Evolutionary conservation across 2,888 invertebrate genomes (phyloP).

Genomic region (Xanthorhoe designata): DNA sequence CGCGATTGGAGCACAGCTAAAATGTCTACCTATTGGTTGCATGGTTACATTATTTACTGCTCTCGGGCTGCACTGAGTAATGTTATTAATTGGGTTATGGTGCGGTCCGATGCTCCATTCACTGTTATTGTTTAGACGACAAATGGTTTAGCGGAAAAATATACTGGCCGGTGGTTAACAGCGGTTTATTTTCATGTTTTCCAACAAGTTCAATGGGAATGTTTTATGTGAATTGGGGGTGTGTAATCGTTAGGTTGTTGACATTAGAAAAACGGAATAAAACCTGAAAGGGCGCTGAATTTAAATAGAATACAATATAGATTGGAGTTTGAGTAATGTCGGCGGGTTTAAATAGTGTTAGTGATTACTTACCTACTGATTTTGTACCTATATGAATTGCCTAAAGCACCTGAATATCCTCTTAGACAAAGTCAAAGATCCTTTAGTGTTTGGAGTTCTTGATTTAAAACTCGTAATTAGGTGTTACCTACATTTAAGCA

Average conservation of each 20-base stretch:
- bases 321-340: too few species aligned
- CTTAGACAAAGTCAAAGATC: too few species aligned
- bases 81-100: conserved; percentile 71
- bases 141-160: conserved; percentile 30
- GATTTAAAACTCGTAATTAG: too few species aligned
- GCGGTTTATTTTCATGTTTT: not conserved
- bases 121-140: conserved; percentile 41
- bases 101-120: conserved; percentile 52
- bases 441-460: too few species aligned
- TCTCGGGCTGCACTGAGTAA: conserved; percentile 58
- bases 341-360: too few species aligned
- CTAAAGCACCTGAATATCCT: too few species aligned
- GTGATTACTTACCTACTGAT: too few species aligned
- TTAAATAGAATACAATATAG: too few species aligned
- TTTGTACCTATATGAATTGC: too few species aligned
- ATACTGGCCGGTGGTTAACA: not conserved
- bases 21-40: conserved; percentile 54
- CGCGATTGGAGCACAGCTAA: conserved; percentile 33
- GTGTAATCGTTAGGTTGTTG: not conserved
- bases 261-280: too few species aligned
- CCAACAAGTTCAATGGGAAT: not conserved
- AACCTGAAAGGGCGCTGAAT: too few species aligned
- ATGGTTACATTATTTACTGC: conserved; percentile 72
- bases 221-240: not conserved
- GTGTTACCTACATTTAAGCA: too few species aligned